These are phyloP conservation scores for Ypsolopha sequella DNA, from an alignment of 2,888 invertebrate species.

Conservation along the genomic window DNA sequence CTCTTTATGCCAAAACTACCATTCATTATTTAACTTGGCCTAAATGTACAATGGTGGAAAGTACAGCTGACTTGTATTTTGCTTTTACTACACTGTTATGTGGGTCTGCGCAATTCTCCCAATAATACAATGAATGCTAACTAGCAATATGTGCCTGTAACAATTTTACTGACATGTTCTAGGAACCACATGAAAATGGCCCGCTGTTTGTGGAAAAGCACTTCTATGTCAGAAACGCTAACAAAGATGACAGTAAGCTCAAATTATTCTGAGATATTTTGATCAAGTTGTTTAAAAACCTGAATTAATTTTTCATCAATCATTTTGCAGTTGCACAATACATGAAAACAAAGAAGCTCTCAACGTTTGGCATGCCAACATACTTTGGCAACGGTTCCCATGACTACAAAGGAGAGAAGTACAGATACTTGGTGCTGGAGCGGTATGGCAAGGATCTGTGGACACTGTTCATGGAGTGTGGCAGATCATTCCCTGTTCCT, in stretches of 20 bases:
- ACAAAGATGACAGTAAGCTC: constrained; percentile 75
- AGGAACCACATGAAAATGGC: constrained; percentile 94
- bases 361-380: constrained; percentile 85
- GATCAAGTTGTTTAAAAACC: neutral
- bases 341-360: constrained; percentile 75
- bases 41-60: no score
- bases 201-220: constrained; percentile 95
- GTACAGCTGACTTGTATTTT: no score
- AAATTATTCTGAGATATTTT: neutral
- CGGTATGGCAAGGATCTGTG: constrained; percentile 90
- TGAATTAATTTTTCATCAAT: neutral
- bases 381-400: constrained; percentile 89
- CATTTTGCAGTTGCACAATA: constrained; percentile 75
- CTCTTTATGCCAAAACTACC: no score
- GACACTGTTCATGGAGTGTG: constrained; percentile 78
- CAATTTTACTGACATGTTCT: constrained; percentile 1
- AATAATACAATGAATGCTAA: no score
- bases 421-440: constrained; percentile 91
- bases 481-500: constrained; percentile 75
- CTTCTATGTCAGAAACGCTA: constrained; percentile 86
- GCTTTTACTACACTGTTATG: no score
- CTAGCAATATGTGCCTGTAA: no score
- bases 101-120: no score
- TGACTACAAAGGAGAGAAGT: constrained; percentile 79
- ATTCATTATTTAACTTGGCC: no score